phyloP scores from a whole-genome alignment of 1,140 invertebrate genomes.

The Goniozus legneri region DNA sequence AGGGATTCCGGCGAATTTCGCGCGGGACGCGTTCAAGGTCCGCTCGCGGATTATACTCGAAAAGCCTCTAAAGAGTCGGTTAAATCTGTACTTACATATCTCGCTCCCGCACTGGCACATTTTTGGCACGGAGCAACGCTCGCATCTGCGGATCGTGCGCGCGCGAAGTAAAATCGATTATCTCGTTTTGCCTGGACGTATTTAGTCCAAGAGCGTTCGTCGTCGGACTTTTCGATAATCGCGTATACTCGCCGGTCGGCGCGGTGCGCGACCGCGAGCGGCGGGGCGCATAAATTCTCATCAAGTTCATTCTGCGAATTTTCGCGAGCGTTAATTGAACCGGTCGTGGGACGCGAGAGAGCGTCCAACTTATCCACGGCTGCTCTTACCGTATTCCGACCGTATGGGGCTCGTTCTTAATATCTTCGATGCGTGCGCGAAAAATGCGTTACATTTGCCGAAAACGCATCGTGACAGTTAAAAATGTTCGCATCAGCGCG shows the following conservation, averaged over 20 bases:
- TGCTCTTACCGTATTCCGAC: too few relatives aligned
- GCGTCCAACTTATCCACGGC: too few relatives aligned
- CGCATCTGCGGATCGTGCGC: conserved; percentile 30
- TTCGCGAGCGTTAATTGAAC: too few relatives aligned
- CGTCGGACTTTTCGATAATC: conserved; percentile 32
- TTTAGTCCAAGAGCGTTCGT: conserved; percentile 39
- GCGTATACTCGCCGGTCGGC: conserved; percentile 4
- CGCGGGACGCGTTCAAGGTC: conserved; percentile 29
- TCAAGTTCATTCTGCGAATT: too few relatives aligned
- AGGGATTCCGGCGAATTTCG: too few relatives aligned
- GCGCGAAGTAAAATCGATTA: conserved; percentile 15
- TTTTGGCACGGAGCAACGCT: conserved; percentile 45
- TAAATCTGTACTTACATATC: conserved; percentile 53
- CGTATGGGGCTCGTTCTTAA: too few relatives aligned
- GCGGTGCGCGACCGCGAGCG: not conserved
- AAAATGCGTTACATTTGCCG: too few relatives aligned
- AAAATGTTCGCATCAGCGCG: too few relatives aligned
- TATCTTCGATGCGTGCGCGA: too few relatives aligned
- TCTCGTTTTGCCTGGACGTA: conserved; percentile 35
- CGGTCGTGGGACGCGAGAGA: too few relatives aligned
- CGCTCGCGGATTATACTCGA: conserved; percentile 36
- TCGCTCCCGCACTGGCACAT: conserved; percentile 47
- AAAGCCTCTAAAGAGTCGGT: conserved; percentile 34
- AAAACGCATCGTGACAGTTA: too few relatives aligned
- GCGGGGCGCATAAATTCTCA: too few relatives aligned